These are phyloP conservation scores for Lepus townsendii DNA, from an alignment of 2,797 vertebrate species.

Conservation along the genomic window DNA sequence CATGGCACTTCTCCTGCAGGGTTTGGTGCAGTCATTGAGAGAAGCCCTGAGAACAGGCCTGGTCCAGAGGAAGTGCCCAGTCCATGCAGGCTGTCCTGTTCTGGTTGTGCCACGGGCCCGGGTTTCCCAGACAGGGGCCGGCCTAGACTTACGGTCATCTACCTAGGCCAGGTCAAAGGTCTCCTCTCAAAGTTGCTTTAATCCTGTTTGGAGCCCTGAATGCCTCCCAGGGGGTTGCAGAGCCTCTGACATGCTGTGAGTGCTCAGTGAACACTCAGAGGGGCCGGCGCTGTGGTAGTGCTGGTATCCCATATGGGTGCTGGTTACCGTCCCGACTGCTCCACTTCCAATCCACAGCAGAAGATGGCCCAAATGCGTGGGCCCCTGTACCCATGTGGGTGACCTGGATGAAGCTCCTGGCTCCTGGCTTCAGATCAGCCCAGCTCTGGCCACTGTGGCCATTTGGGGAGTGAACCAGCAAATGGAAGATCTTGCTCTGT, in stretches of 20 bases:
- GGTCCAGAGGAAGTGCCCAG: neutral
- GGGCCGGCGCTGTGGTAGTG: too few relatives aligned
- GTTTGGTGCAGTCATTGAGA: neutral
- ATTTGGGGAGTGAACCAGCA: too few relatives aligned
- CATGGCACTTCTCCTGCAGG: neutral
- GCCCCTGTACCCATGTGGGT: too few relatives aligned
- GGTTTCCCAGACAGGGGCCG: neutral
- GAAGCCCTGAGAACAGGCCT: rapidly evolving
- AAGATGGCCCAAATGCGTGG: too few relatives aligned
- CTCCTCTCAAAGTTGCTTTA: conserved; percentile 3
- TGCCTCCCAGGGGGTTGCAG: neutral
- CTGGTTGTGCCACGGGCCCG: neutral
- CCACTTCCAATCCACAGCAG: too few relatives aligned
- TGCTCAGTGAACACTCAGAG: neutral
- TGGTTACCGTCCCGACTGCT: too few relatives aligned
- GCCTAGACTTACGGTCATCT: neutral
- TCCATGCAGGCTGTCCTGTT: rapidly evolving
- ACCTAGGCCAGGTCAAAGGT: conserved; percentile 17
- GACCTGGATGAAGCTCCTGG: too few relatives aligned
- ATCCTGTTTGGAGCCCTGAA: neutral
- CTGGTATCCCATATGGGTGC: too few relatives aligned
- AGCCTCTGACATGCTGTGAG: neutral
- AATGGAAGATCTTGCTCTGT: too few relatives aligned
- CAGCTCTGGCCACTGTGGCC: too few relatives aligned
- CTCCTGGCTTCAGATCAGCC: too few relatives aligned